Percentiles rank a stretch among this genome's conserved stretches.
Evolutionary conservation across 2,113 vertebrate genomes (phyloP).

Genomic region (Lontra canadensis): DNA sequence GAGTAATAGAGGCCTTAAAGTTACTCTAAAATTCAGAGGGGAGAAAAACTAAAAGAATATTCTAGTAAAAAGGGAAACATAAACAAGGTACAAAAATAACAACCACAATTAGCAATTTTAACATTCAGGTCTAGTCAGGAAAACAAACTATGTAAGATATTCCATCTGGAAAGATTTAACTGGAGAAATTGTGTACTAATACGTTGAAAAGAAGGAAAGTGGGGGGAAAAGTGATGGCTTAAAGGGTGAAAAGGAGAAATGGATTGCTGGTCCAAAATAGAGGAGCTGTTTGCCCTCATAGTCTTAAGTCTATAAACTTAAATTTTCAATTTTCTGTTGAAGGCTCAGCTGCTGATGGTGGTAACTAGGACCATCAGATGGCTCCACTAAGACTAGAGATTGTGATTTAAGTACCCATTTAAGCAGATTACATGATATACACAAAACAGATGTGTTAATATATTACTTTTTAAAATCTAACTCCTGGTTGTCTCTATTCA

Average conservation of each 20-base stretch:
- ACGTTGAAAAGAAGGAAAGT: not conserved
- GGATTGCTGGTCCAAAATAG: not conserved
- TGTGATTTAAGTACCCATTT: not conserved
- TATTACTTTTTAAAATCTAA: not conserved
- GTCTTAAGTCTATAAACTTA: not conserved
- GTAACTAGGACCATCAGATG: fast-evolving
- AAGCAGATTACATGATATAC: not conserved
- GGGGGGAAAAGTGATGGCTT: not conserved
- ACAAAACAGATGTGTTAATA: not conserved
- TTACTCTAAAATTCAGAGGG: not conserved
- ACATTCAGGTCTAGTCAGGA: not conserved
- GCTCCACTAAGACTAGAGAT: not conserved
- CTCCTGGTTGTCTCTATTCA: not conserved
- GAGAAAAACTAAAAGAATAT: not conserved
- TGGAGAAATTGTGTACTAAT: not conserved
- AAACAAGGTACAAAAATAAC: not conserved
- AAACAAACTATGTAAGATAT: not conserved
- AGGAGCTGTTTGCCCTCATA: not conserved
- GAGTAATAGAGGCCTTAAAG: not conserved
- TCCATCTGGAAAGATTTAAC: not conserved
- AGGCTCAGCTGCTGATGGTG: not conserved
- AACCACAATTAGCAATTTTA: not conserved
- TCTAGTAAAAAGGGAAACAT: not conserved
- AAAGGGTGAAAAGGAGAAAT: not conserved
- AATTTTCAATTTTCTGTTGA: not conserved